Conservation (phyloP, 1,140 invertebrate genomes). For the Cataglyphis hispanica region DNA sequence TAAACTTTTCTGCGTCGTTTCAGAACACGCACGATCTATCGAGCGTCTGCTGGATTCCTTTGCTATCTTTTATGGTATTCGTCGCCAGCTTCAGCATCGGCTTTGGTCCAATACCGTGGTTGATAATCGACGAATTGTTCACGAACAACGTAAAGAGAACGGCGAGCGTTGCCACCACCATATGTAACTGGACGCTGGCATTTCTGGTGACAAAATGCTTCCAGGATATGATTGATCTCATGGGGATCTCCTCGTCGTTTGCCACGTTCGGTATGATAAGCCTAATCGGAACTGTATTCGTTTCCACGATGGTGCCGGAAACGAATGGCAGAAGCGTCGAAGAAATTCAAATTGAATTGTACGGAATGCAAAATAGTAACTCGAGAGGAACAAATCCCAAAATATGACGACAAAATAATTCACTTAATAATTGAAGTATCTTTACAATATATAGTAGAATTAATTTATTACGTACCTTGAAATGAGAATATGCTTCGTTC, state of each 20-base stretch:
- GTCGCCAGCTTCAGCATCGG: constrained; percentile 84
- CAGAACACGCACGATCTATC: constrained; percentile 65
- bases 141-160: constrained; percentile 86
- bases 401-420: constrained; percentile 20
- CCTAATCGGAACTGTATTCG: constrained; percentile 86
- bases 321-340: constrained; percentile 88
- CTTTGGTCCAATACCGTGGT: constrained; percentile 85
- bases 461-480: constrained; percentile 18
- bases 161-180: constrained; percentile 84
- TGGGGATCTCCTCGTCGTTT: constrained; percentile 87
- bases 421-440: not conserved
- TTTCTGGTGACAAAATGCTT: constrained; percentile 87
- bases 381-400: not conserved
- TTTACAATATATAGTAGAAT: not conserved
- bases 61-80: constrained; percentile 86
- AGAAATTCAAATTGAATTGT: constrained; percentile 84
- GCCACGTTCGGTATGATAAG: constrained; percentile 87
- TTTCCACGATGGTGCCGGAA: constrained; percentile 88
- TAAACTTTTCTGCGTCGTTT: not conserved
- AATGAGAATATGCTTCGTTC: not conserved
- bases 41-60: constrained; percentile 85
- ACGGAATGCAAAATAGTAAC: not conserved
- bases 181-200: constrained; percentile 87
- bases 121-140: constrained; percentile 84
- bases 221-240: constrained; percentile 82